Evolutionary conservation across 2,888 invertebrate species (phyloP), one percentile per base, ranked within the genome.

Genomic region (Pycnomerus fuliginosus): DNA sequence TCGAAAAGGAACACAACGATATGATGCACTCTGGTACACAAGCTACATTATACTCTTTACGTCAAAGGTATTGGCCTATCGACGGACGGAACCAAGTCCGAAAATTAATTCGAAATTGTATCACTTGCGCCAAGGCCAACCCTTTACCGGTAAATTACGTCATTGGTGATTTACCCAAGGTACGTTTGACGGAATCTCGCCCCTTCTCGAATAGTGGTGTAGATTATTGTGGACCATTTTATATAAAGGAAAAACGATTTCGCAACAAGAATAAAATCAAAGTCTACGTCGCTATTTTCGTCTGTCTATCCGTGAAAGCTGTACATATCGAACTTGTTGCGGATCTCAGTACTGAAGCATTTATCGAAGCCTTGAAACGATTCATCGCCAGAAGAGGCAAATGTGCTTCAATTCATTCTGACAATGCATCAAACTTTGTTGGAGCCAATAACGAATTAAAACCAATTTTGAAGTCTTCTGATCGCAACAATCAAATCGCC

Each of bases 11-110:
- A 29, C 54, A 52, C 28, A 30, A 30, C 14, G 13, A 38, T 5
- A 22, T 53, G 17, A 13, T 50, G 4, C 52, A 53, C 29, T 34
- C 36, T 33, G 53, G 53, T 24, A 24, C 35, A 24, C 42, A 45
- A 42, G 8, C 16, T 2, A 33, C 52, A 20, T 16, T 57, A 32
- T 37, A 20, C 41, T 38, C 50, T 7, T 17, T 52, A 8, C n/a
- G 55, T 10, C 36, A 52, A 43, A 34, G 30, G 27, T 61, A 55
- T 41, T 43, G 43, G 43, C 37, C 30, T 12, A 37, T 40, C 5
- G 16, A 23, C 1, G 36, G 13, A 3, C 11, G 47, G n/a, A 39
- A 38, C 8, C 7, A 30, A 15, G 15, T 24, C 1, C 15, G 33
- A 25, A 33, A 34, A 23, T 24, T 39, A 3, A 22, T 44, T 2